These are phyloP conservation scores for Cynopterus sphinx DNA, from an alignment of 2,797 vertebrate species.

Conservation along the genomic window DNA sequence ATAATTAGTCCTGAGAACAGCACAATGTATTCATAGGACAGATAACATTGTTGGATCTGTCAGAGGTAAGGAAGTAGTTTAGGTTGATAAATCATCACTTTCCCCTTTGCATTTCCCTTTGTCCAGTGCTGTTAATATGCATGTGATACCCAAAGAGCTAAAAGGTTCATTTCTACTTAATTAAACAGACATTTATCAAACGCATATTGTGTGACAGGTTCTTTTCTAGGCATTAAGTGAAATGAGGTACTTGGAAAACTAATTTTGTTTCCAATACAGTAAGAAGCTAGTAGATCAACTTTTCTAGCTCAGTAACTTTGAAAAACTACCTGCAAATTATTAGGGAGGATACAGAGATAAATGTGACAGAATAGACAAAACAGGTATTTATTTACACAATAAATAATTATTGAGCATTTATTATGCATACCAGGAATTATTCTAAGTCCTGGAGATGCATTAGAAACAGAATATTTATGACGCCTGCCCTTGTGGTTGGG, in stretches of 20 bases:
- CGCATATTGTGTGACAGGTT: neutral
- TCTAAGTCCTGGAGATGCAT: neutral
- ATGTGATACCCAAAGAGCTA: neutral
- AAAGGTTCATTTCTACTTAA: neutral
- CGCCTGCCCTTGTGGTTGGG: neutral
- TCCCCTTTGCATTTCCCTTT: neutral
- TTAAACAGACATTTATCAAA: neutral
- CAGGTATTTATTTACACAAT: neutral
- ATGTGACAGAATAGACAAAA: neutral
- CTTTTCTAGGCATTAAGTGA: neutral
- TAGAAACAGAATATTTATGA: neutral
- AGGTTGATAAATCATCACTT: neutral
- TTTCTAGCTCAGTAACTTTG: neutral
- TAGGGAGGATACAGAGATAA: neutral
- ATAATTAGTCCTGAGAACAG: neutral
- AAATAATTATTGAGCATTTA: neutral
- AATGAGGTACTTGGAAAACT: slow-evolving; percentile 17
- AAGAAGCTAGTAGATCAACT: neutral
- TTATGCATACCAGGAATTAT: neutral
- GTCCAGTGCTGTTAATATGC: neutral
- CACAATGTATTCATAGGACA: neutral
- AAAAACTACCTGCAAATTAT: neutral
- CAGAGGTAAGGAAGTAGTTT: neutral
- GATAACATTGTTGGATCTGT: neutral
- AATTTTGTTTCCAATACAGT: neutral